A percentile compares a stretch with the other conserved stretches of the same genome.
phyloP scores from a whole-genome alignment of 2,113 vertebrate genomes.

The Orcinus orca region DNA sequence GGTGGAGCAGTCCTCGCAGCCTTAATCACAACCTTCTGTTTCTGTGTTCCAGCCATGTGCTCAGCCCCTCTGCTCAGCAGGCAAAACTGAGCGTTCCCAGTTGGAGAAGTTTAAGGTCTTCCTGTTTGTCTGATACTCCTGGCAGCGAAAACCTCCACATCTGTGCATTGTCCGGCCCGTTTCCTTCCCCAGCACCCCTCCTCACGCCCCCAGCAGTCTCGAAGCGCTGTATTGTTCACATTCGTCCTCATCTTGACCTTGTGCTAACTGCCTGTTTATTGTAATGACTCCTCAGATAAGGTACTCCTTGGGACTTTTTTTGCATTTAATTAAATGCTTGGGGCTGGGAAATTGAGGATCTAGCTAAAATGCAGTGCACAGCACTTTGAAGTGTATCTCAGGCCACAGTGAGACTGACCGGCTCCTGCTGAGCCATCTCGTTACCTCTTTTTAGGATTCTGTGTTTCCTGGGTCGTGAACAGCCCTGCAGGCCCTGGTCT shows the following conservation, averaged over 20 bases:
- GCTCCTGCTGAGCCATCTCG: background rate
- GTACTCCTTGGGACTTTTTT: constrained; percentile 24
- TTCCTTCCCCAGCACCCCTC: constrained; percentile 54
- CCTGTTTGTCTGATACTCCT: constrained; percentile 75
- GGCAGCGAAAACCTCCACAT: constrained; percentile 61
- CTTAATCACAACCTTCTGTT: constrained; percentile 63
- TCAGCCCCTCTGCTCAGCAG: constrained; percentile 33
- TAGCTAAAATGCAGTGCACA: background rate
- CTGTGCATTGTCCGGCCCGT: constrained; percentile 48
- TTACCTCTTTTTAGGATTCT: background rate
- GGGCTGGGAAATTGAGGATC: background rate
- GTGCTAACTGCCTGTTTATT: constrained; percentile 43
- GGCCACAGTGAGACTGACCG: background rate
- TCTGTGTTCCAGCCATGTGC: constrained; percentile 42
- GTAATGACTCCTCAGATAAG: constrained; percentile 26
- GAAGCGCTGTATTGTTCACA: background rate
- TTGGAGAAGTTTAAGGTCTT: constrained; percentile 72
- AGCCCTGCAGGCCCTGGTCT: background rate
- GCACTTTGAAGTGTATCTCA: background rate
- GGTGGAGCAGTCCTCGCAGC: background rate
- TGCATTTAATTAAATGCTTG: background rate
- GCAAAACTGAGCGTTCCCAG: constrained; percentile 2
- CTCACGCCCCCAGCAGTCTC: background rate
- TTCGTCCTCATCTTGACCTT: constrained; percentile 55
- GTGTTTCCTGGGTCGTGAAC: background rate